Evolutionary conservation across 2,113 vertebrate genomes (phyloP), one percentile per base, ranked within the genome.

Genomic region (Porphyrio hochstetteri): DNA sequence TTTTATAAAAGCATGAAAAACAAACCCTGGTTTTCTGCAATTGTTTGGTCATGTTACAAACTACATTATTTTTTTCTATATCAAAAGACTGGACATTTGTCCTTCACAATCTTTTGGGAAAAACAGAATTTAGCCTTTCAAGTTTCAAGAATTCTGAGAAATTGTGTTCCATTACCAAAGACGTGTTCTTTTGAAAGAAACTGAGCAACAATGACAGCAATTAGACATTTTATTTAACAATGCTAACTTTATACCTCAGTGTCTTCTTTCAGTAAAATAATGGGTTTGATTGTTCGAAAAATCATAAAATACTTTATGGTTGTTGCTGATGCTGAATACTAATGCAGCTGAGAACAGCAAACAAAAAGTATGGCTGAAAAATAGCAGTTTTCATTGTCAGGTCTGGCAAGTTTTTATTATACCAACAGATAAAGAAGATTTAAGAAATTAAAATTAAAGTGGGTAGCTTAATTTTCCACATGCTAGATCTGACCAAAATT

Each of bases 251-350:
- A 65, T 42, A 60, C 16, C 52, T 92, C 35, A 64, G 28, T 68
- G 35, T 81, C 68, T 92, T 83, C 33, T 86, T 89, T 86, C 64
- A 91, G 60, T 42, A 91, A 92, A 94, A 91, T 83, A 61, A 94
- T 44, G 42, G 80, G 52, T 53, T 83, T 83, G 72, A 81, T 86
- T 86, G 67, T 35, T 64, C 63, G 50, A 94, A 91, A 83, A 86
- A 69, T 69, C 68, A 77, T 83, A 60, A 75, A 85, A 91, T 61
- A 81, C 44, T 83, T 77, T 52, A 86, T 36, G 50, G 57, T 42
- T 88, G 80, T 86, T 72, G 55, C 35, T 61, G 57, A 76, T 69
- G 69, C 59, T 61, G 83, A 96, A 86, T 88, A 77, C 24, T 81
- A 86, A 93, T 61, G 46, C 33, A 80, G 33, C 16, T 83, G 29